Evolutionary conservation across 2,888 invertebrate genomes (phyloP).

Genomic region (Synergus umbraculus): DNA sequence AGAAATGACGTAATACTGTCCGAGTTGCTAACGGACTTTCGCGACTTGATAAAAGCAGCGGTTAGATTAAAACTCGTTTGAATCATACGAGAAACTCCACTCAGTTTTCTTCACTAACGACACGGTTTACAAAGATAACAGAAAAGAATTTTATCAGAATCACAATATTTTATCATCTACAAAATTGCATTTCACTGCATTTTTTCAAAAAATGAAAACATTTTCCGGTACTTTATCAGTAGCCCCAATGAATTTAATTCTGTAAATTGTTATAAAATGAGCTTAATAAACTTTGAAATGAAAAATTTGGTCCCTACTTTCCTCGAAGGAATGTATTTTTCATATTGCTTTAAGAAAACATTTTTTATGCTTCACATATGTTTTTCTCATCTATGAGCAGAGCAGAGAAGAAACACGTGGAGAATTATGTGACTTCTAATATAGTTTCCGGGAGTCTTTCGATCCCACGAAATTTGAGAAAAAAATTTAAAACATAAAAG

Average conservation of each 20-base stretch:
- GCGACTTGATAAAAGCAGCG: conserved; percentile 46
- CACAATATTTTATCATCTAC: not conserved
- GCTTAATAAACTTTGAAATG: not conserved
- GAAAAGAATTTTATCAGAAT: not conserved
- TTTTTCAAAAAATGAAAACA: too few species aligned
- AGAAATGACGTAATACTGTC: conserved; percentile 43
- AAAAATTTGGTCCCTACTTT: not conserved
- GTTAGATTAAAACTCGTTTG: conserved; percentile 32
- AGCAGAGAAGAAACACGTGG: not conserved
- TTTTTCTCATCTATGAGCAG: not conserved
- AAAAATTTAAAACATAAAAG: not conserved
- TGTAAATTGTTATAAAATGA: too few species aligned
- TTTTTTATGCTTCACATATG: not conserved
- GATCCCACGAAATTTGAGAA: not conserved
- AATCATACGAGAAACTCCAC: not conserved
- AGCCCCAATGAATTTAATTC: too few species aligned
- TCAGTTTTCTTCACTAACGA: not conserved
- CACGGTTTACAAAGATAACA: not conserved
- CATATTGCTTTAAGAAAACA: not conserved
- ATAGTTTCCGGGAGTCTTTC: not conserved
- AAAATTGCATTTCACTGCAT: not conserved
- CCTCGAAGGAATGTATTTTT: not conserved
- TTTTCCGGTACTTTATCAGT: too few species aligned
- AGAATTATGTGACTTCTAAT: not conserved
- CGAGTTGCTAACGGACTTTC: conserved; percentile 33